Percentiles rank a stretch among this genome's conserved stretches.
Conservation (phyloP, 2,797 vertebrate genomes). For the Cyclura pinguis region DNA sequence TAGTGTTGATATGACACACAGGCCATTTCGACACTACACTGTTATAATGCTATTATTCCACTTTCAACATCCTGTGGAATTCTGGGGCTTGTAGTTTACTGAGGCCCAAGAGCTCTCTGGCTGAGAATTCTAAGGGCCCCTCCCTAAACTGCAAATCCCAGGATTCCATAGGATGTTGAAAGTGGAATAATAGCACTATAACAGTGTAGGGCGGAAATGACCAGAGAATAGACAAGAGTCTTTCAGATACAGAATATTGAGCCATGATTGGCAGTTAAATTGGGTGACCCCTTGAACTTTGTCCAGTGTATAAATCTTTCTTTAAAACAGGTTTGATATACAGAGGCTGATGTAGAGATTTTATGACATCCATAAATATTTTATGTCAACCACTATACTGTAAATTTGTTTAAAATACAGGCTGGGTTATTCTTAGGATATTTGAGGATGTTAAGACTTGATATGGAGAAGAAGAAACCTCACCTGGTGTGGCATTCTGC, state of each 20-base stretch:
- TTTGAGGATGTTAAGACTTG: background rate
- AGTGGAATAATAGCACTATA: no score
- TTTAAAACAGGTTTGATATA: background rate
- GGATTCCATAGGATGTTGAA: no score
- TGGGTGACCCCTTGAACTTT: background rate
- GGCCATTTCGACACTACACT: no score
- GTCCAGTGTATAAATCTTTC: background rate
- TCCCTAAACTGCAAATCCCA: no score
- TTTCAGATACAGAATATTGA: background rate
- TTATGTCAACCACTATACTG: background rate
- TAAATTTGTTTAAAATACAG: background rate
- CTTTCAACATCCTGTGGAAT: no score
- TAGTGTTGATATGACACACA: no score
- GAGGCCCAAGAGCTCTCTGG: no score
- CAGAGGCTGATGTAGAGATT: background rate
- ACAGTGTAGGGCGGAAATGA: no score
- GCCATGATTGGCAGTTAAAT: background rate
- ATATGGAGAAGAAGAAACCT: background rate
- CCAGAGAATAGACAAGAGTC: background rate
- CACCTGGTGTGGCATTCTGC: background rate
- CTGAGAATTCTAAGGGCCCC: no score
- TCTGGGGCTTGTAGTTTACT: no score
- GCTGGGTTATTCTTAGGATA: background rate
- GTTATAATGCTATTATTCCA: no score
- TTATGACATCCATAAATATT: conserved; percentile 2